Conservation (phyloP, 2,113 vertebrate species). For the Electrona antarctica region DNA sequence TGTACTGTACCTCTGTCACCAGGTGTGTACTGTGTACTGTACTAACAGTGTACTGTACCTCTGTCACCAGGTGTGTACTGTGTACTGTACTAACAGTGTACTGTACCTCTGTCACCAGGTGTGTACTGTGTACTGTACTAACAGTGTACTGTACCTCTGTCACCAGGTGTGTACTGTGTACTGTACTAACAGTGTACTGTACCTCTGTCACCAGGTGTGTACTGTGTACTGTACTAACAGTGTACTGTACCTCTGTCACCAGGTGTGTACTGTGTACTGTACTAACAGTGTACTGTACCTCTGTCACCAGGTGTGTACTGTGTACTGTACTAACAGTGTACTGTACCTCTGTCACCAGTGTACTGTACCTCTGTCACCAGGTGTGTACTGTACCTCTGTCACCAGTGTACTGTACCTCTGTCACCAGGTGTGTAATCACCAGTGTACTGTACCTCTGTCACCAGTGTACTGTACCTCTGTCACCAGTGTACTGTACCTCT, state of each 20-base stretch:
- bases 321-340: too few relatives aligned
- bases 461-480: constrained; percentile 61
- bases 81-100: too few relatives aligned
- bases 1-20: neutral
- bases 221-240: too few relatives aligned
- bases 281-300: neutral
- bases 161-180: constrained; percentile 86
- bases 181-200: too few relatives aligned
- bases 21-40: too few relatives aligned
- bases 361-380: constrained; percentile 62
- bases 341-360: constrained; percentile 62
- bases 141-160: neutral
- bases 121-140: too few relatives aligned
- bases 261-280: too few relatives aligned
- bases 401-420: neutral
- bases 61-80: constrained; percentile 81
- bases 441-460: neutral
- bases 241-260: neutral
- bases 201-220: constrained; percentile 77
- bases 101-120: constrained; percentile 68
- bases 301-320: constrained; percentile 81
- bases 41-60: neutral
- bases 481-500: too few relatives aligned
- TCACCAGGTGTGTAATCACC: constrained; percentile 85
- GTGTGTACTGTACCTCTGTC: too few relatives aligned